Percentiles rank a stretch among this genome's conserved stretches.
Conservation (phyloP, 2,113 vertebrate species). For the Ibidorhyncha struthersii region DNA sequence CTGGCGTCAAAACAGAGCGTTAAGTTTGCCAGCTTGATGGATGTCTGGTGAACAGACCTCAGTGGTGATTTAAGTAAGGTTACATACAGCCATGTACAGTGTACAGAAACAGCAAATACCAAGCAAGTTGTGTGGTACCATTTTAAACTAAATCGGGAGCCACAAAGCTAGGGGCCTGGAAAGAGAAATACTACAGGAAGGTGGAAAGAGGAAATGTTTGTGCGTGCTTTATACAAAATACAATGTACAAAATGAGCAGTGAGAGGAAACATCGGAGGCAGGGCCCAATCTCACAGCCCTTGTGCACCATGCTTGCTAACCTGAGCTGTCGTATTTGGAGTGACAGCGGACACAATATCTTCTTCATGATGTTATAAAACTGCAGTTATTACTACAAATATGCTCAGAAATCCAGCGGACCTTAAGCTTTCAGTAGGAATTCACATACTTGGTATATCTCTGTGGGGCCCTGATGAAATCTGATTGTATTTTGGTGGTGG, state of each 20-base stretch:
- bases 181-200: neutral
- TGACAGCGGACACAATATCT: fast-evolving
- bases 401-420: neutral
- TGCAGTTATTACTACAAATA: neutral
- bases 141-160: neutral
- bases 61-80: neutral
- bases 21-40: neutral
- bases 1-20: fast-evolving
- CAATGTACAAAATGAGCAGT: fast-evolving
- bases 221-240: fast-evolving
- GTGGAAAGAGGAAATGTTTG: fast-evolving
- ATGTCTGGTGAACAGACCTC: neutral
- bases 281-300: fast-evolving
- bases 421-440: neutral
- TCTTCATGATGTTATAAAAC: neutral
- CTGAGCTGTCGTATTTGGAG: too few species aligned
- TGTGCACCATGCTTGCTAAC: fast-evolving
- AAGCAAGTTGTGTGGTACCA: neutral
- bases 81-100: neutral
- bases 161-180: fast-evolving
- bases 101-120: neutral
- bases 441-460: fast-evolving
- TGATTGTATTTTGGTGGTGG: fast-evolving
- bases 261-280: fast-evolving
- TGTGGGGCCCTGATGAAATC: neutral